These are phyloP conservation scores for Himantopus leucocephalus DNA, from an alignment of 2,113 vertebrate species.

Conservation along the genomic window DNA sequence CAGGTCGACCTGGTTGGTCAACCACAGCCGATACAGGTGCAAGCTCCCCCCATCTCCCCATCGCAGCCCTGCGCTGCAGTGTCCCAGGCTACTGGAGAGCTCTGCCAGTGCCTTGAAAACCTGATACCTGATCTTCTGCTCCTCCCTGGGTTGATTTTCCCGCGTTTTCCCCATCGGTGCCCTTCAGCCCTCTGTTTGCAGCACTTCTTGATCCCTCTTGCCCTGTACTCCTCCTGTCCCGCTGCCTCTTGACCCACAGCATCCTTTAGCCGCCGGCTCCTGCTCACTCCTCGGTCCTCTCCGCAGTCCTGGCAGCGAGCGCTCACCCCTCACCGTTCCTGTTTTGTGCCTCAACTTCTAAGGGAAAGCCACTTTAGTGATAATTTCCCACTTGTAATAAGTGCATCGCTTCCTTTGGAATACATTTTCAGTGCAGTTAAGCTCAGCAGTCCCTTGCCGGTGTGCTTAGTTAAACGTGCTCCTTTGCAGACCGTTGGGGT, in stretches of 20 bases:
- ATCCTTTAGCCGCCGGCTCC: not conserved
- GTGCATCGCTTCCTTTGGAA: conserved; percentile 71
- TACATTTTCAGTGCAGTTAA: conserved; percentile 71
- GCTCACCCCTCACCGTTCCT: conserved; percentile 13
- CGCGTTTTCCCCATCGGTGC: rapidly evolving
- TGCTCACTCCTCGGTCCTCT: not conserved
- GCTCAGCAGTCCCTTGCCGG: conserved; percentile 68
- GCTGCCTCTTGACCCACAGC: not conserved
- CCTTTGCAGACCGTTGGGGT: conserved; percentile 65
- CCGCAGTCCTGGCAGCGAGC: not conserved
- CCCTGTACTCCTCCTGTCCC: not conserved
- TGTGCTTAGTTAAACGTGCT: conserved; percentile 60
- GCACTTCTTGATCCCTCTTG: rapidly evolving
- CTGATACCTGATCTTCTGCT: not conserved
- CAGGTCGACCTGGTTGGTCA: not conserved
- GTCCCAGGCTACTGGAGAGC: not conserved
- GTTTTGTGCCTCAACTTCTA: conserved; percentile 42
- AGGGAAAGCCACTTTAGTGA: conserved; percentile 68
- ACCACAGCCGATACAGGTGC: not conserved
- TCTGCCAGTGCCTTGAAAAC: not conserved
- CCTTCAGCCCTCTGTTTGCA: not conserved
- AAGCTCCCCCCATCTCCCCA: not conserved
- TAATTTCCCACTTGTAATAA: conserved; percentile 76
- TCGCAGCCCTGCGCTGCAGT: not conserved
- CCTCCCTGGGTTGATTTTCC: not conserved